Conservation (phyloP, 2,113 vertebrate species). For the Protobothrops flavoviridis region DNA sequence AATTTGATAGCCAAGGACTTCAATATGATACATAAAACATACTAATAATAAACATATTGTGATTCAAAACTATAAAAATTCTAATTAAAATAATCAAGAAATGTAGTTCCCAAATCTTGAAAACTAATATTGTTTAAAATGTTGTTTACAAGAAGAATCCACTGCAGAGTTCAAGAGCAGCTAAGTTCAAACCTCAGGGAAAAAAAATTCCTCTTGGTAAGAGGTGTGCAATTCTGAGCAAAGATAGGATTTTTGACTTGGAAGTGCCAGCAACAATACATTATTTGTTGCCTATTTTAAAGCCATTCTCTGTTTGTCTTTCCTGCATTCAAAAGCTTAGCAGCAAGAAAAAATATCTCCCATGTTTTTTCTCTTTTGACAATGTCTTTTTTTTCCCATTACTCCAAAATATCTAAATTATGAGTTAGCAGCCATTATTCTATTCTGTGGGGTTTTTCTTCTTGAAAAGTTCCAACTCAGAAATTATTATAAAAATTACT, state of each 20-base stretch:
- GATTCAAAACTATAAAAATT: neutral
- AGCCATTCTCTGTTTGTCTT: neutral
- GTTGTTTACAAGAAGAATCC: neutral
- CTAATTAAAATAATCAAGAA: neutral
- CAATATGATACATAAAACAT: neutral
- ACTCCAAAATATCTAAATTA: neutral
- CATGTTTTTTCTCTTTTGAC: neutral
- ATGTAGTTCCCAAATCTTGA: neutral
- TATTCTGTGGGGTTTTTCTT: neutral
- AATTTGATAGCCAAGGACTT: neutral
- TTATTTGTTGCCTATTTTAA: neutral
- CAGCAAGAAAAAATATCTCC: neutral
- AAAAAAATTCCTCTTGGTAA: neutral
- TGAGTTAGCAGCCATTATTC: neutral
- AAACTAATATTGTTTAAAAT: neutral
- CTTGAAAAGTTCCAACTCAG: neutral
- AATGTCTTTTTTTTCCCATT: neutral
- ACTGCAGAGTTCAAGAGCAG: neutral
- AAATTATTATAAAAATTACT: neutral
- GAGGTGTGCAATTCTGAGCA: neutral
- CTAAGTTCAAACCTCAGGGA: neutral
- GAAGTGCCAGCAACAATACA: neutral
- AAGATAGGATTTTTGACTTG: neutral
- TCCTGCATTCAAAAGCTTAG: neutral
- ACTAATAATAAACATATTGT: neutral